Conservation (phyloP, 2,113 vertebrate species). For the Erinaceus europaeus region DNA sequence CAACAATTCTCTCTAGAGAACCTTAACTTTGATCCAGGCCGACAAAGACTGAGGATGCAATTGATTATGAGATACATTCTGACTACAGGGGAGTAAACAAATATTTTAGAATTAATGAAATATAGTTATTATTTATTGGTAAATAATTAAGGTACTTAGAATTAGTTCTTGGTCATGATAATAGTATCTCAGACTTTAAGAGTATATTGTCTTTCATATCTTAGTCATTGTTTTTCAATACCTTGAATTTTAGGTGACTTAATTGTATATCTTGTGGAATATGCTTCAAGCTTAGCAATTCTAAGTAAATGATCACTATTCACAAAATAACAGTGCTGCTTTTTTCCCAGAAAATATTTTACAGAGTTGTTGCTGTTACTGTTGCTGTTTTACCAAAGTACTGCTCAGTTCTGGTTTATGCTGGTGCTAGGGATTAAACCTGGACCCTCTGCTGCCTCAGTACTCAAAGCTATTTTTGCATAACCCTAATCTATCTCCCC, state of each 20-base stretch:
- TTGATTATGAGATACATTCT: constrained; percentile 19
- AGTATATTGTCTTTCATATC: neutral
- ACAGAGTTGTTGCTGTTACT: too few relatives aligned
- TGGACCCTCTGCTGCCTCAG: too few relatives aligned
- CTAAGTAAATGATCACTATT: constrained; percentile 12
- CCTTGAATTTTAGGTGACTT: neutral
- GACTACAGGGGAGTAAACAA: constrained; percentile 25
- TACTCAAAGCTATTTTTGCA: too few relatives aligned
- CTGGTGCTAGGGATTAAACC: too few relatives aligned
- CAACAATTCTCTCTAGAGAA: constrained; percentile 29
- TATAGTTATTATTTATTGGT: constrained; percentile 20
- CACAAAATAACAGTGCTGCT: constrained; percentile 22
- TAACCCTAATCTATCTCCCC: too few relatives aligned
- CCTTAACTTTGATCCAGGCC: neutral
- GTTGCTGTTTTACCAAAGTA: too few relatives aligned
- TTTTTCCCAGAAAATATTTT: neutral
- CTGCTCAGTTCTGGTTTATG: too few relatives aligned
- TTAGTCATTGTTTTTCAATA: constrained; percentile 1
- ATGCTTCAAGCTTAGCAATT: neutral
- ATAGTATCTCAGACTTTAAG: constrained; percentile 30
- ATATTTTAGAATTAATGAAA: constrained; percentile 21
- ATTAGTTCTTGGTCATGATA: constrained; percentile 15
- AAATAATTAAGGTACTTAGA: neutral
- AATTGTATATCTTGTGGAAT: neutral
- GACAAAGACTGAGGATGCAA: neutral